Percentiles rank a stretch among this genome's conserved stretches.
Conservation (phyloP, 1,140 invertebrate species). For the Calliphora vicina region DNA sequence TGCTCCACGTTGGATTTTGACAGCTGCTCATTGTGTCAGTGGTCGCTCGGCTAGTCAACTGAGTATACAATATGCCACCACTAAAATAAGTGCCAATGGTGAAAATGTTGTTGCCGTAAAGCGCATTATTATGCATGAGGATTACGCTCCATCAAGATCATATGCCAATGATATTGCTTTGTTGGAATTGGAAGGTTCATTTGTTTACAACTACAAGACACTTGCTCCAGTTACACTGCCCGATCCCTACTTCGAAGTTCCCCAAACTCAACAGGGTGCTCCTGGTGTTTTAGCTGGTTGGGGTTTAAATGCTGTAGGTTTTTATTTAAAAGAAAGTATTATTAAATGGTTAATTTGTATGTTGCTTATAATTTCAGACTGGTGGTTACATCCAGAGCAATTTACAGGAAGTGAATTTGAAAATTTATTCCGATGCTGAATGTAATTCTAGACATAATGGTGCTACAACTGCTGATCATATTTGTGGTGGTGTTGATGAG, state of each 20-base stretch:
- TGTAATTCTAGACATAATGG: conserved; percentile 51
- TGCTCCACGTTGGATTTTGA: conserved; percentile 66
- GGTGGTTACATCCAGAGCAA: conserved; percentile 53
- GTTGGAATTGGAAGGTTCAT: conserved; percentile 45
- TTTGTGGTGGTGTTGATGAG: conserved; percentile 63
- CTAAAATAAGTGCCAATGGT: conserved; percentile 44
- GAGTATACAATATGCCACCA: conserved; percentile 52
- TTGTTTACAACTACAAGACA: conserved; percentile 47
- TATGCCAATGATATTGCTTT: conserved; percentile 58
- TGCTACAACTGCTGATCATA: conserved; percentile 50
- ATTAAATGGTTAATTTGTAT: background rate
- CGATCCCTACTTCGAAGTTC: conserved; percentile 42
- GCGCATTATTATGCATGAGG: conserved; percentile 56
- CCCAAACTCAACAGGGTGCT: conserved; percentile 45
- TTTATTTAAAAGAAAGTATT: background rate
- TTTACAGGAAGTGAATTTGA: conserved; percentile 60
- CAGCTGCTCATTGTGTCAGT: conserved; percentile 69
- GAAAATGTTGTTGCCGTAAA: conserved; percentile 53
- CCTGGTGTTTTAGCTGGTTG: conserved; percentile 55
- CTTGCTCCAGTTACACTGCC: conserved; percentile 51
- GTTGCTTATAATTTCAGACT: conserved; percentile 46
- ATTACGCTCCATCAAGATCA: conserved; percentile 47
- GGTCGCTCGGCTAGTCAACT: conserved; percentile 45
- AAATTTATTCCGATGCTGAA: conserved; percentile 59
- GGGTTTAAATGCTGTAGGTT: conserved; percentile 54